Percentiles rank a stretch among this genome's conserved stretches.
Evolutionary conservation across 2,797 vertebrate genomes (phyloP).

Genomic region (Xiphorhynchus erythropygius): DNA sequence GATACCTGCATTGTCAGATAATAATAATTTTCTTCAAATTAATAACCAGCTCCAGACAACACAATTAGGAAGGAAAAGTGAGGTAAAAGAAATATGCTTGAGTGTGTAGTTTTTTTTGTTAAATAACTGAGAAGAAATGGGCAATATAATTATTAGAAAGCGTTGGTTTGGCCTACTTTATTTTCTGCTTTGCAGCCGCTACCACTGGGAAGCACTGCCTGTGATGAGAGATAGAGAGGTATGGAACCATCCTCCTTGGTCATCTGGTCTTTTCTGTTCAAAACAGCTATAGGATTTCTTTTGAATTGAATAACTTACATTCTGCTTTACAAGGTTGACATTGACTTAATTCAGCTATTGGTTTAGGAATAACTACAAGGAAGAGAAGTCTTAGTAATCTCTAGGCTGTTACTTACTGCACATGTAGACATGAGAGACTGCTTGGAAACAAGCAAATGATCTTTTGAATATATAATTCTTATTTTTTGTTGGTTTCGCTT

Average conservation of each 20-base stretch:
- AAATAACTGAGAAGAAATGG: slow-evolving; percentile 36
- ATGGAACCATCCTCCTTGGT: neutral
- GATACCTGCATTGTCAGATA: neutral
- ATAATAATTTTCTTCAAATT: slow-evolving; percentile 48
- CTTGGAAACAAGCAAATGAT: neutral
- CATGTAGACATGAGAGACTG: neutral
- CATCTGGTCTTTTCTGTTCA: neutral
- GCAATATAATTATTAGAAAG: slow-evolving; percentile 33
- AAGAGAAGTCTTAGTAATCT: neutral
- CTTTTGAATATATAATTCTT: neutral
- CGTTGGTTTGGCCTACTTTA: neutral
- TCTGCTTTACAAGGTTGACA: neutral
- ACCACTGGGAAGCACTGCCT: neutral
- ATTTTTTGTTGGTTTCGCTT: neutral
- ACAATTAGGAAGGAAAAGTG: slow-evolving; percentile 46
- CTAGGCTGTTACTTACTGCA: neutral
- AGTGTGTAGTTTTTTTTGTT: slow-evolving; percentile 40
- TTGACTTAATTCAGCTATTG: neutral
- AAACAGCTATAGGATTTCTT: neutral
- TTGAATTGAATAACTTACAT: neutral
- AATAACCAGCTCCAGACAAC: slow-evolving; percentile 36
- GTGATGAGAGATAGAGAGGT: neutral
- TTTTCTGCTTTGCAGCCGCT: neutral
- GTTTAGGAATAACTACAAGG: neutral
- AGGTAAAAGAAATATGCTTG: neutral